phyloP scores from a whole-genome alignment of 2,113 vertebrate genomes.

The Onychostruthus taczanowskii region DNA sequence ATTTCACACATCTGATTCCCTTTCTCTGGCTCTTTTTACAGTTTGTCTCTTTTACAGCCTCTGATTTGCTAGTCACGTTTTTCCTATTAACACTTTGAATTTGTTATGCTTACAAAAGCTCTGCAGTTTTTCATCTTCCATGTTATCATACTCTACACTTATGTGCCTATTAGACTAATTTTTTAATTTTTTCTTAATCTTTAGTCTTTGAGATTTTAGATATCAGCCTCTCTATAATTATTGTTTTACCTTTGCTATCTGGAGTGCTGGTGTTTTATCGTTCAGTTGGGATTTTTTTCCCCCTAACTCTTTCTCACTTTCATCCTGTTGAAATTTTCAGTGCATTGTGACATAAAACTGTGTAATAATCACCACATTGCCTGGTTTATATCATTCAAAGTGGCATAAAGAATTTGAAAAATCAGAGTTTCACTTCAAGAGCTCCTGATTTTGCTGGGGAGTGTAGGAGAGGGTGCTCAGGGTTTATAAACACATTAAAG shows the following conservation, averaged over 20 bases:
- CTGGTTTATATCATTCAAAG: neutral
- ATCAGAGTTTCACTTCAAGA: neutral
- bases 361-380: neutral
- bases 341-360: neutral
- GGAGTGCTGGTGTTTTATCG: neutral
- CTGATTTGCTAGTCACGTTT: neutral
- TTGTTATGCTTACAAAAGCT: accelerated
- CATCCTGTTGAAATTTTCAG: neutral
- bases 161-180: neutral
- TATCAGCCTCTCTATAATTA: neutral
- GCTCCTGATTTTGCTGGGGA: neutral
- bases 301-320: neutral
- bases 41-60: neutral
- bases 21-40: neutral
- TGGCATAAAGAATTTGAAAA: neutral
- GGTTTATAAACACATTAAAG: neutral
- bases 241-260: neutral
- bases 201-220: neutral
- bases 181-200: neutral
- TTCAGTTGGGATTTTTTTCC: accelerated
- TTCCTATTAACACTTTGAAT: neutral
- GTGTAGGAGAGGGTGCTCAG: neutral
- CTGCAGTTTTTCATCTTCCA: neutral
- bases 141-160: neutral
- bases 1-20: neutral